Evolutionary conservation across 2,797 vertebrate species (phyloP), one percentile per base, ranked within the genome.

Genomic region (Sebastes taczanowskii): DNA sequence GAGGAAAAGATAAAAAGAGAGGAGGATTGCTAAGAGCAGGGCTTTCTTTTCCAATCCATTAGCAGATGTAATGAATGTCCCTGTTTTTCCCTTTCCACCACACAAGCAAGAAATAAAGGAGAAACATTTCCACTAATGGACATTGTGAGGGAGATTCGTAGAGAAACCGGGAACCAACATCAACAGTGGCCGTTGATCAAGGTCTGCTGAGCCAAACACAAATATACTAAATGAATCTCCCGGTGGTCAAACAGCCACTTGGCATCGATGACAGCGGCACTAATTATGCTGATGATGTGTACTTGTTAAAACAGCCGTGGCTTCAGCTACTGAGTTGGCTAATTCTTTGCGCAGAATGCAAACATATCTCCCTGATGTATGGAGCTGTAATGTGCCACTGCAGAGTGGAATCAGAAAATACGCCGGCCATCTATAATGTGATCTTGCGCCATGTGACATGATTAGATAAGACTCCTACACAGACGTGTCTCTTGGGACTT

Each of bases 41-140:
- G 81, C 75, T 86, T 87, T 63, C 76, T 80, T 91, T 86, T 90
- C 87, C 78, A 77, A 90, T 85, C 82, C 85, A 89, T 92, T 90
- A 92, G 82, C 65, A 88, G 80, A 78, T 87, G 52, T 91, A 92
- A 93, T 91, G 62, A 81, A 93, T 88, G 84, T 62, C 29, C 53
- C 74, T 62, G 68, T 62, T 81, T 82, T 69, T 65, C 29, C 32
- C n/a, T 90, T 77, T 74, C 46, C 68, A 56, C 62, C 46, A 80
- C 46, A 78, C 35, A 34, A 74, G 72, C 13, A 5, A 46, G 49
- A 23, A 72, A 64, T 14, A 79, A 65, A 55, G 78, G 74, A 86
- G 74, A 83, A 86, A 91, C 74, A 63, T 65, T 71, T 81, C 63
- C 42, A 66, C 76, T 89, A 92, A 94, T 91, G 88, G 83, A 89